phyloP scores from a whole-genome alignment of 2,797 vertebrate genomes.

The Pangasius djambal region DNA sequence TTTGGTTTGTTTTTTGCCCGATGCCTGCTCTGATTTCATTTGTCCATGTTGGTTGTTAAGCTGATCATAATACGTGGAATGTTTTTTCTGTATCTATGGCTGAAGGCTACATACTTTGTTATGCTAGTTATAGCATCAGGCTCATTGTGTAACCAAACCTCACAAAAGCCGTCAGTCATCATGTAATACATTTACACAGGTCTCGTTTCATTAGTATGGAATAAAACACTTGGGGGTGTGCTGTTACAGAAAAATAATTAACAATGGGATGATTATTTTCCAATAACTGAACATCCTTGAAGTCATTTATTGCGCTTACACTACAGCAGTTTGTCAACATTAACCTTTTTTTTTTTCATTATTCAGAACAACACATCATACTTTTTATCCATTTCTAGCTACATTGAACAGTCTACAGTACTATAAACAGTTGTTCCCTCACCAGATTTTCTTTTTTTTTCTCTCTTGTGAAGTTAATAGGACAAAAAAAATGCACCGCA shows the following conservation, averaged over 20 bases:
- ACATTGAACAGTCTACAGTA: not conserved
- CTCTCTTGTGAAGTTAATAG: not conserved
- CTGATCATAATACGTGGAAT: slow-evolving; percentile 19
- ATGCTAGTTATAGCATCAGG: not conserved
- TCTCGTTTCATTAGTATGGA: not conserved
- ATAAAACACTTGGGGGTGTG: too few species aligned
- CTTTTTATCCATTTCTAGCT: not conserved
- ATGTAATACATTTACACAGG: not conserved
- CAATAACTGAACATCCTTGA: not conserved
- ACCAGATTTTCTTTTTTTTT: not conserved
- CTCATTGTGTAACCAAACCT: not conserved
- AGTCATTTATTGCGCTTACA: not conserved
- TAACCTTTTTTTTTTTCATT: not conserved
- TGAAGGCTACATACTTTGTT: not conserved
- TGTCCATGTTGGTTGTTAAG: not conserved
- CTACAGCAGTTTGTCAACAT: not conserved
- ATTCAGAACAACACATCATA: not conserved
- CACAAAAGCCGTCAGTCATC: not conserved
- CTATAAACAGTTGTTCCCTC: not conserved
- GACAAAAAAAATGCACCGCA: too few species aligned
- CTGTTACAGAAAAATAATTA: not conserved
- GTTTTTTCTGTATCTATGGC: slow-evolving; percentile 6
- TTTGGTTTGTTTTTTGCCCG: not conserved
- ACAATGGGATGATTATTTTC: not conserved
- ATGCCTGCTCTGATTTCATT: slow-evolving; percentile 13